These are phyloP conservation scores for Mizuhopecten yessoensis DNA, from an alignment of 1,140 invertebrate species.

Conservation along the genomic window DNA sequence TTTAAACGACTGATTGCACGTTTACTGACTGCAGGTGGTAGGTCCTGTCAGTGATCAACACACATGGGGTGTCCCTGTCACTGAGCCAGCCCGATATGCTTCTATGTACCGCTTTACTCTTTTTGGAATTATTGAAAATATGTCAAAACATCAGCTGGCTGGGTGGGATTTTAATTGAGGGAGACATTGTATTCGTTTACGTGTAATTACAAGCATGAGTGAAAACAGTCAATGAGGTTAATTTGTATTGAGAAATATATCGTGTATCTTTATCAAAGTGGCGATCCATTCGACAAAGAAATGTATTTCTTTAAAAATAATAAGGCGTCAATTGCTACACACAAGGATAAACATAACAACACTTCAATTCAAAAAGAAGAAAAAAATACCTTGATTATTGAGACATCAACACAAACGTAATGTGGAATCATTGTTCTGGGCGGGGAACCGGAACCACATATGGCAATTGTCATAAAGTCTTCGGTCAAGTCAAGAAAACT, in stretches of 20 bases:
- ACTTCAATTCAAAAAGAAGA: too few species aligned
- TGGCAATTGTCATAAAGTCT: too few species aligned
- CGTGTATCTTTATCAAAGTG: not conserved
- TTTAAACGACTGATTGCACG: not conserved
- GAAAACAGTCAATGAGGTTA: conserved; percentile 38
- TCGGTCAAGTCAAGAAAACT: too few species aligned
- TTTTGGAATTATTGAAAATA: not conserved
- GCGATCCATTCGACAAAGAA: not conserved
- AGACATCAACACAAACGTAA: too few species aligned
- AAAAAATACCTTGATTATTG: too few species aligned
- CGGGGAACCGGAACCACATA: too few species aligned
- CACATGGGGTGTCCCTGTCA: not conserved
- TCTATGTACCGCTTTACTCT: not conserved
- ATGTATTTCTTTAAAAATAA: too few species aligned
- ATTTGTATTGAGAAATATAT: not conserved
- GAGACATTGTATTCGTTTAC: not conserved
- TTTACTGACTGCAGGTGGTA: not conserved
- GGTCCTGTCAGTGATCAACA: not conserved
- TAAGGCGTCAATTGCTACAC: too few species aligned
- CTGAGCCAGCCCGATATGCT: not conserved
- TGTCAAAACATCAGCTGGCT: not conserved
- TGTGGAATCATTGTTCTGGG: too few species aligned
- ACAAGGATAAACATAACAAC: too few species aligned
- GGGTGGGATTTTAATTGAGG: not conserved
- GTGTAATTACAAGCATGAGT: conserved; percentile 4